phyloP scores from a whole-genome alignment of 2,888 invertebrate species.

The Rutpela maculata region DNA sequence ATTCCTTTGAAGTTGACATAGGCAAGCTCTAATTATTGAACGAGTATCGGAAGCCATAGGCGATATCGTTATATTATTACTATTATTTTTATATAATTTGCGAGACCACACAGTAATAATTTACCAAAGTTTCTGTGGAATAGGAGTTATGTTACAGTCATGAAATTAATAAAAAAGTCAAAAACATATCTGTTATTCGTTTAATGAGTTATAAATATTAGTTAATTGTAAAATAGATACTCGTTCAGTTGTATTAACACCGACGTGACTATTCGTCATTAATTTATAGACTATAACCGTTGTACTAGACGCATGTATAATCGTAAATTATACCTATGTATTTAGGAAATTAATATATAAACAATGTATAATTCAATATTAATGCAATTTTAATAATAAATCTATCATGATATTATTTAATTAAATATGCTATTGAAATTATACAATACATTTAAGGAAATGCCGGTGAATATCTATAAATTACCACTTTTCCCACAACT shows the following conservation, averaged over 20 bases:
- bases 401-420: neutral
- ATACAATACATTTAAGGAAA: neutral
- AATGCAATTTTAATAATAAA: neutral
- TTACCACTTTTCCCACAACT: neutral
- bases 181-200: neutral
- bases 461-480: neutral
- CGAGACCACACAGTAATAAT: no score
- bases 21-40: no score
- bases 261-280: neutral
- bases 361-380: neutral
- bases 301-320: neutral
- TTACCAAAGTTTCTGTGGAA: no score
- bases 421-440: neutral
- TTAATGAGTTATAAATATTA: neutral
- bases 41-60: no score
- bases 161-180: no score
- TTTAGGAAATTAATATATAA: neutral
- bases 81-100: no score
- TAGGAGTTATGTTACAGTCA: no score
- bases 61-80: no score
- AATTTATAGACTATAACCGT: neutral
- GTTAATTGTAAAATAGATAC: neutral
- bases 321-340: neutral
- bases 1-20: no score
- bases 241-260: neutral